These are phyloP conservation scores for Drosophila pseudoananassae DNA, from an alignment of 1,140 invertebrate genomes.

Conservation along the genomic window DNA sequence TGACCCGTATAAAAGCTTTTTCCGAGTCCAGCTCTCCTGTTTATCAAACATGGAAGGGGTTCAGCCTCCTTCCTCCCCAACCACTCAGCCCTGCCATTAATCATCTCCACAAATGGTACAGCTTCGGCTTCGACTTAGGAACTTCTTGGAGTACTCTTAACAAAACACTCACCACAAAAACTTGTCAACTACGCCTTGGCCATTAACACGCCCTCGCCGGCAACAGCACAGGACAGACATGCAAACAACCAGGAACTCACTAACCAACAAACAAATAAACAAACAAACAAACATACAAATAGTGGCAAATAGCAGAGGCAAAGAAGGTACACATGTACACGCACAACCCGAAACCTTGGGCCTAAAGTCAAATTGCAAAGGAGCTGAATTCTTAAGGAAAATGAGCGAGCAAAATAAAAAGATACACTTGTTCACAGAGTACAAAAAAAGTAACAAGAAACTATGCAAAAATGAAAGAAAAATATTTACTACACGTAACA, in stretches of 20 bases:
- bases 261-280: background rate
- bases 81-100: constrained; percentile 49
- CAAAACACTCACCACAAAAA: constrained; percentile 62
- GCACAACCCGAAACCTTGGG: constrained; percentile 53
- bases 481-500: constrained; percentile 74
- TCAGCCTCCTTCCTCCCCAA: background rate
- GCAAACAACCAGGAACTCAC: constrained; percentile 20
- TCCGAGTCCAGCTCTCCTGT: constrained; percentile 7
- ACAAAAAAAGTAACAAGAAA: constrained; percentile 21
- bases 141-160: constrained; percentile 39
- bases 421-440: background rate
- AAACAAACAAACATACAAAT: constrained; percentile 16
- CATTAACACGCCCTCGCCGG: constrained; percentile 68
- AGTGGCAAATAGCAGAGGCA: constrained; percentile 22
- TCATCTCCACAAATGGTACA: constrained; percentile 63
- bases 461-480: constrained; percentile 39
- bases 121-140: constrained; percentile 4
- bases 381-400: constrained; percentile 5
- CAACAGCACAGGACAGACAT: constrained; percentile 11
- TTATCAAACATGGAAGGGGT: too few relatives aligned
- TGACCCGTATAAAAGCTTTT: background rate
- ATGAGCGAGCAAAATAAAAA: constrained; percentile 11
- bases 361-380: constrained; percentile 62
- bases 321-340: constrained; percentile 31
- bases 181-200: constrained; percentile 72